Base-by-base conservation (phyloP, 2,113 vertebrate genomes). In the Puma concolor region DNA sequence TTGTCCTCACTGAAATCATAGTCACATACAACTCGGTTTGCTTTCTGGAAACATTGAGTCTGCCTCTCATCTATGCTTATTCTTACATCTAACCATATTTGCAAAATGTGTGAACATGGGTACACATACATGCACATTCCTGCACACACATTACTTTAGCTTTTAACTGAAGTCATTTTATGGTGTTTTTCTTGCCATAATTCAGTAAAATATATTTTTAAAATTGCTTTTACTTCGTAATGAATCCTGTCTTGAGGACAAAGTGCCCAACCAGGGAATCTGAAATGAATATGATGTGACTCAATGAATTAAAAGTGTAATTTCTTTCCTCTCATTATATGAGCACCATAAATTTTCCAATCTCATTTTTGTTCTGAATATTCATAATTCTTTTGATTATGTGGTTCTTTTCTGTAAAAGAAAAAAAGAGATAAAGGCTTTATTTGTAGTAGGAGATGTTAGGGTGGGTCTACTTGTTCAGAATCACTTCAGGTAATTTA, bases 401-500 rank as follows among this genome's bases (percentile, higher is more conserved):
- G 41, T 33, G 33, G 71, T 57, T 93, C 88, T 90, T 67, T 71
- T 36, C 48, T 52, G 50, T 66, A 97, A 96, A 93, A 71, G 36
- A 63, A 48, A 91, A 88, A 93, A 96, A 88, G 89, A 64, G 89
- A 64, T 81, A 93, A 94, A 87, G 29, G 1, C 21, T 88, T 95
- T 85, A 50, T 84, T 94, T 89, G 48, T 90, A 82, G 41, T 64
- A 41, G 19, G 38, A 94, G 66, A 80, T 96, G 41, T 82, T 92
- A 66, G 44, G 66, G 88, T 93, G 71, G 80, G 8, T 52, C 14
- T 48, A 54, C 91, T 97, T 25, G 63, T 94, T 74, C 44, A 94
- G 95, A 94, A 41, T 86, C 97, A 96, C 52, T 83, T 97, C 50
- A 72, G 83, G 48, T 93, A 93, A 63, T 95, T 98, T 86, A 95